These are phyloP conservation scores for Folsomia candida DNA, from an alignment of 2,888 invertebrate genomes.

Conservation along the genomic window DNA sequence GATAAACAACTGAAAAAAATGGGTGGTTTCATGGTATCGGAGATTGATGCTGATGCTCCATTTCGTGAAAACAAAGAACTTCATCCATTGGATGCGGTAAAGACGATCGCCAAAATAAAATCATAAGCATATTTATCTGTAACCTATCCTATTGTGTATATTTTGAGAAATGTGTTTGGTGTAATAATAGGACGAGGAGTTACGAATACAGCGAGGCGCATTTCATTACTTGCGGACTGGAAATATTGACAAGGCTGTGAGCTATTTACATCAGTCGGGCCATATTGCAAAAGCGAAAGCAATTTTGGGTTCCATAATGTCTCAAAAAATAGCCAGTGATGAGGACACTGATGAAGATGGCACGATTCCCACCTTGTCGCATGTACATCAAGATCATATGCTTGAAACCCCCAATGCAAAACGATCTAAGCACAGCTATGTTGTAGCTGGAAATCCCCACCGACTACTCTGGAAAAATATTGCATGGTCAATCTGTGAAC, in stretches of 20 bases:
- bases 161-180: conserved; percentile 1
- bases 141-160: not conserved
- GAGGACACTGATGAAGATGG: conserved; percentile 14
- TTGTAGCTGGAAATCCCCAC: conserved; percentile 35
- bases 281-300: conserved; percentile 40
- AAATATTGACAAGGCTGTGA: conserved; percentile 25
- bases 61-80: conserved; percentile 42
- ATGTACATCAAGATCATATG: conserved; percentile 12
- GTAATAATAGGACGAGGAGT: conserved; percentile 40
- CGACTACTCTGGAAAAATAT: conserved; percentile 44
- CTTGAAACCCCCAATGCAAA: conserved; percentile 14
- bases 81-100: conserved; percentile 45
- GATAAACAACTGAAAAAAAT: conserved; percentile 33
- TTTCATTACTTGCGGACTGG: conserved; percentile 45
- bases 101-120: too few relatives aligned
- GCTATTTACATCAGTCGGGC: conserved; percentile 39
- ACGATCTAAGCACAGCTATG: conserved; percentile 3
- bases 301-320: conserved; percentile 28
- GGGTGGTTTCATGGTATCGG: conserved; percentile 32
- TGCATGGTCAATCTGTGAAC: conserved; percentile 45
- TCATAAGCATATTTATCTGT: too few relatives aligned
- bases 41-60: conserved; percentile 46
- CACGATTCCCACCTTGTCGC: conserved; percentile 13
- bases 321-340: conserved; percentile 12
- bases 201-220: conserved; percentile 36